phyloP scores from a whole-genome alignment of 2,797 vertebrate genomes.

The Perodicticus potto region DNA sequence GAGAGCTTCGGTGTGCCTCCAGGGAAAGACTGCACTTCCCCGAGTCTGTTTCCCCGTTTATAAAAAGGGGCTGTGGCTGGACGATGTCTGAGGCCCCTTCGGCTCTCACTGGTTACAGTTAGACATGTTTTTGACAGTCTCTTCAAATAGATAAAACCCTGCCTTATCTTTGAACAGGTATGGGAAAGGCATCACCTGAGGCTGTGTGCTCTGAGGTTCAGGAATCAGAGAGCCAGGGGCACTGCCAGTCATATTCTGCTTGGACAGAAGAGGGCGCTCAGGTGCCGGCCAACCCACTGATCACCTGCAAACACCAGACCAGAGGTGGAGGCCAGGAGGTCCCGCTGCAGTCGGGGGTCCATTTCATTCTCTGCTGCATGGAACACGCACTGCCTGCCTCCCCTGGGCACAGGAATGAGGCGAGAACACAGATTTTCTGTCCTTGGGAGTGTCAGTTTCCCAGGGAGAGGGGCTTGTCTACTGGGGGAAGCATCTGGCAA shows the following conservation, averaged over 20 bases:
- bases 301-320: not conserved
- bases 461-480: not conserved
- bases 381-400: not conserved
- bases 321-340: not conserved
- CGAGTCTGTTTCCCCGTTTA: not conserved
- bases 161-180: not conserved
- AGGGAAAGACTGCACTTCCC: not conserved
- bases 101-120: not conserved
- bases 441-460: not conserved
- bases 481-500: rapidly evolving
- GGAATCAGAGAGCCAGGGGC: not conserved
- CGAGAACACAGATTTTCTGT: not conserved
- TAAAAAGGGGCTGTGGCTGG: not conserved
- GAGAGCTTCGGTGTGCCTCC: not conserved
- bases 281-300: not conserved
- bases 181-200: not conserved
- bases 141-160: not conserved
- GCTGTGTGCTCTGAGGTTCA: not conserved
- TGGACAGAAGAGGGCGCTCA: not conserved
- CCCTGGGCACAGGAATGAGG: not conserved
- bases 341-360: too few species aligned
- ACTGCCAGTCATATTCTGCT: not conserved
- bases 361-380: not conserved
- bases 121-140: not conserved
- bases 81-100: not conserved